phyloP scores from a whole-genome alignment of 2,797 vertebrate genomes.

The Cossypha polioptera region DNA sequence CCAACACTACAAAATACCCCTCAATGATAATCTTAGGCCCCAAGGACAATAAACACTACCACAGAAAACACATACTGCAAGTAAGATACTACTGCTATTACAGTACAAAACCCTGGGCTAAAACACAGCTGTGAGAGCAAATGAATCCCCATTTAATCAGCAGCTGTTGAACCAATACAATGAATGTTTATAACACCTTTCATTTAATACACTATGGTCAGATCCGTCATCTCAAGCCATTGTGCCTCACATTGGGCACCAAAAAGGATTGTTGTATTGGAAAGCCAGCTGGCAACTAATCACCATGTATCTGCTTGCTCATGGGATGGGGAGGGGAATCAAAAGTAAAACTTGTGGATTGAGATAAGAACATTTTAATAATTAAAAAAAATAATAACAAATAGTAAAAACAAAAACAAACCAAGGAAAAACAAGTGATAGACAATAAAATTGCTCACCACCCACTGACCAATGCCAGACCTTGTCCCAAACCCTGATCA shows the following conservation, averaged over 20 bases:
- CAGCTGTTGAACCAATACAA: not conserved
- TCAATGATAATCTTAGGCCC: too few species aligned
- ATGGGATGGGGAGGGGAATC: not conserved
- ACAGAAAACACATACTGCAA: not conserved
- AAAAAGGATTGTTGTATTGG: not conserved
- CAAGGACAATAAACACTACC: not conserved
- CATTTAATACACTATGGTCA: not conserved
- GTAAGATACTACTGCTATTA: not conserved
- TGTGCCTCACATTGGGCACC: not conserved
- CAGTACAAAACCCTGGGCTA: not conserved
- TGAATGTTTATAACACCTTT: not conserved
- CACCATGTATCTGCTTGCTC: not conserved
- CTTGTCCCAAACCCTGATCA: not conserved
- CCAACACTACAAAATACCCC: not conserved
- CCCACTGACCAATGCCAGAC: not conserved
- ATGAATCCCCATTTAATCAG: not conserved
- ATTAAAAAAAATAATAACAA: not conserved
- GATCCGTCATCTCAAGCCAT: not conserved
- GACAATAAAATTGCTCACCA: not conserved
- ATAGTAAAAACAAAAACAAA: too few species aligned
- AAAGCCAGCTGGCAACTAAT: not conserved
- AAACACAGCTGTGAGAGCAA: not conserved
- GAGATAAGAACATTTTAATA: not conserved
- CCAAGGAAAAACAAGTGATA: not conserved
- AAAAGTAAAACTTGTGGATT: not conserved